Conservation (phyloP, 2,888 invertebrate genomes). For the Zygogramma bicolorata region DNA sequence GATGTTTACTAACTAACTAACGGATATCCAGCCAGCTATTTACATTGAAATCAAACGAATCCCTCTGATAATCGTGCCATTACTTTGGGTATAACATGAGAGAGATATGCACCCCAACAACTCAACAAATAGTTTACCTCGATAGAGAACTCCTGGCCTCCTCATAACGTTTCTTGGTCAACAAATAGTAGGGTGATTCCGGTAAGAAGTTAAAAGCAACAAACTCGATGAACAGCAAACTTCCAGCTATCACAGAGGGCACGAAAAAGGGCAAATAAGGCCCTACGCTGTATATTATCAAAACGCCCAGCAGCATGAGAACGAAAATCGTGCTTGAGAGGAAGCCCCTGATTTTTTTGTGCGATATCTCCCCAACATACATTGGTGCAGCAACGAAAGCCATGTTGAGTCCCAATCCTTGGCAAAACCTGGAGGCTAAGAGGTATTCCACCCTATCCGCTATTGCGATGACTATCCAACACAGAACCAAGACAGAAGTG, state of each 20-base stretch:
- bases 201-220: constrained; percentile 62
- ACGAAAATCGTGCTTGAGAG: constrained; percentile 62
- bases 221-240: constrained; percentile 57
- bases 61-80: too few species aligned
- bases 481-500: constrained; percentile 52
- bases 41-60: too few species aligned
- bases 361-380: constrained; percentile 64
- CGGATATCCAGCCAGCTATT: too few species aligned
- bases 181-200: constrained; percentile 61
- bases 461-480: constrained; percentile 58
- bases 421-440: constrained; percentile 58
- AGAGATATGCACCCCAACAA: too few species aligned
- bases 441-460: constrained; percentile 53
- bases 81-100: too few species aligned
- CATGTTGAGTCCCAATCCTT: constrained; percentile 62
- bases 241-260: constrained; percentile 51
- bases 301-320: constrained; percentile 61
- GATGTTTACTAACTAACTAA: too few species aligned
- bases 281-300: constrained; percentile 59
- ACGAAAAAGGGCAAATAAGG: constrained; percentile 52
- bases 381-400: constrained; percentile 64
- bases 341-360: constrained; percentile 62
- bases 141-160: constrained; percentile 57
- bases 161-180: constrained; percentile 57
- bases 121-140: constrained; percentile 23